Conservation (phyloP, 2,113 vertebrate species). For the Hippocampus abdominalis region DNA sequence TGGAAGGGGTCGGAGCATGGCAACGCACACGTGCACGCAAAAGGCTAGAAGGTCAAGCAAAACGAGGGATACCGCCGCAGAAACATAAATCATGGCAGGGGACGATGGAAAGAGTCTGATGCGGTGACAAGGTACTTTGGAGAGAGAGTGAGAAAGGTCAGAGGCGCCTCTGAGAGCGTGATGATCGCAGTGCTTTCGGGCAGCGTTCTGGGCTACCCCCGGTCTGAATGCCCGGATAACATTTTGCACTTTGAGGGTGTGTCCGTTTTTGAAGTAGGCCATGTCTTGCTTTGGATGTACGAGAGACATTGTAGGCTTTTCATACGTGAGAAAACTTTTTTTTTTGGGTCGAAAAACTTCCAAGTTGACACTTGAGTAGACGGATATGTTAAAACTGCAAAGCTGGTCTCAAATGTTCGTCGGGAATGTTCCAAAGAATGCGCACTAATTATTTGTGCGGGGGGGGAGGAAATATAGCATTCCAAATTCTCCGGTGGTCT, state of each 20-base stretch:
- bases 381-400: background rate
- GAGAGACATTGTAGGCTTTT: too few relatives aligned
- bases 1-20: slow-evolving; percentile 22
- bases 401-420: background rate
- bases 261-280: background rate
- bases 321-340: too few relatives aligned
- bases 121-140: slow-evolving; percentile 15
- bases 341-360: background rate
- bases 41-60: slow-evolving; percentile 29
- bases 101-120: slow-evolving; percentile 11
- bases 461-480: background rate
- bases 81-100: slow-evolving; percentile 36
- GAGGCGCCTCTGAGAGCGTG: slow-evolving; percentile 5
- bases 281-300: background rate
- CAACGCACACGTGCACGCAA: slow-evolving; percentile 9
- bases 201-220: slow-evolving; percentile 29
- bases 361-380: background rate
- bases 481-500: background rate
- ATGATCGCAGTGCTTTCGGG: slow-evolving; percentile 17
- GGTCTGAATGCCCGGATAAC: slow-evolving; percentile 4
- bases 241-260: slow-evolving; percentile 4
- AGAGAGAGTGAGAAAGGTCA: slow-evolving; percentile 4
- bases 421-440: background rate
- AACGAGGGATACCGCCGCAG: slow-evolving; percentile 36
- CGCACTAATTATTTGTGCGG: background rate